Percentiles rank a stretch among this genome's conserved stretches.
phyloP scores from a whole-genome alignment of 30 jellyfish, hydroid and myxozoan species.

The Nemopilema nomurai region DNA sequence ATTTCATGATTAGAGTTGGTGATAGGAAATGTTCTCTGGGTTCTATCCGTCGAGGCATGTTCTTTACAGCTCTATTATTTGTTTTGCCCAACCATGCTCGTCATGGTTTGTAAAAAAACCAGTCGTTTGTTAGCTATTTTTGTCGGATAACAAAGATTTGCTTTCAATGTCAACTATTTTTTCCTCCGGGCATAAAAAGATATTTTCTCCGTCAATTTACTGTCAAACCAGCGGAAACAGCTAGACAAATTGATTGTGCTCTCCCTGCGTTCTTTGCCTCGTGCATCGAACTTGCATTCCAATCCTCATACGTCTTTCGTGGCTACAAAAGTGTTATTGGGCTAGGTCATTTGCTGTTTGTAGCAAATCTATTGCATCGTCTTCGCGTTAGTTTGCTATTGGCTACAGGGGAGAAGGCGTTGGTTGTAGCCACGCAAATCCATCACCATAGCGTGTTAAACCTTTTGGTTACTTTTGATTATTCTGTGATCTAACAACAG shows the following conservation, averaged over 20 bases:
- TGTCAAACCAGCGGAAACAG: not conserved
- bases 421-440: not conserved
- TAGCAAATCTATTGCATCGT: too few species aligned
- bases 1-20: too few species aligned
- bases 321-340: too few species aligned
- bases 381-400: too few species aligned
- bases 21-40: too few species aligned
- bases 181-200: not conserved
- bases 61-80: too few species aligned
- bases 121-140: not conserved
- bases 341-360: too few species aligned
- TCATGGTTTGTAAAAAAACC: too few species aligned
- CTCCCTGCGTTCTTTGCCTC: not conserved
- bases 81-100: too few species aligned
- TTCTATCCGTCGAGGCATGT: too few species aligned
- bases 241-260: not conserved
- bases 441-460: not conserved
- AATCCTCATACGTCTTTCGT: not conserved
- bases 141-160: not conserved
- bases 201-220: not conserved
- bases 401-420: too few species aligned
- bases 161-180: not conserved
- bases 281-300: not conserved
- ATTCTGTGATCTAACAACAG: not conserved
- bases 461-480: not conserved